phyloP scores from a whole-genome alignment of 1,140 invertebrate species.

The Drosophila oshimai region DNA sequence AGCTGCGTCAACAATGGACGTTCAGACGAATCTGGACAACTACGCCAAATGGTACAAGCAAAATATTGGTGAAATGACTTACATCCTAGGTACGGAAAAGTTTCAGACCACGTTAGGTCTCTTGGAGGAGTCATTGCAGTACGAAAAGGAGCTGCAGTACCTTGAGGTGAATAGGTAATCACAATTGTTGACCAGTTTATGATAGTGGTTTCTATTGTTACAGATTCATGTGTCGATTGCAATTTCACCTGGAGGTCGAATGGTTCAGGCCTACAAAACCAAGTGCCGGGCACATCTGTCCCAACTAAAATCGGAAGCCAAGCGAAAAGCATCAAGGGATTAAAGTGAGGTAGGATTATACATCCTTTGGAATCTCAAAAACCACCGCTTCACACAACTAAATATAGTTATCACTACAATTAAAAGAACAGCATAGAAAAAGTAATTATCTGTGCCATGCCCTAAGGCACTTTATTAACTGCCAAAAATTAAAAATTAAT shows the following conservation, averaged over 20 bases:
- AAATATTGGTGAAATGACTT: slow-evolving; percentile 76
- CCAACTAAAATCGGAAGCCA: slow-evolving; percentile 32
- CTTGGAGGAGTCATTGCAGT: slow-evolving; percentile 57
- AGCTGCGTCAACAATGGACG: slow-evolving; percentile 54
- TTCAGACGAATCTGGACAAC: slow-evolving; percentile 64
- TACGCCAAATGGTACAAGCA: slow-evolving; percentile 79
- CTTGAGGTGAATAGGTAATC: slow-evolving; percentile 43
- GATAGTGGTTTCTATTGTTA: not conserved
- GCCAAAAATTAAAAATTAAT: not conserved
- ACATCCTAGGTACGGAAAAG: slow-evolving; percentile 49
- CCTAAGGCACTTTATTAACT: not conserved
- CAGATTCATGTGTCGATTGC: slow-evolving; percentile 71
- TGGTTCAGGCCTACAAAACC: slow-evolving; percentile 71
- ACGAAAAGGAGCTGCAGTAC: slow-evolving; percentile 65
- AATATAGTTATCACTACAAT: not conserved
- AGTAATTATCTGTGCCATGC: not conserved
- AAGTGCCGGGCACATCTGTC: slow-evolving; percentile 61
- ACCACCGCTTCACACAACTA: too few species aligned
- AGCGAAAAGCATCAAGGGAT: not conserved
- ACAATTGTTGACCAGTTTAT: not conserved
- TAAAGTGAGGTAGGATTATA: not conserved
- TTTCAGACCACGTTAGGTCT: slow-evolving; percentile 55
- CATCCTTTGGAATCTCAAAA: not conserved
- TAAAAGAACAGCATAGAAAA: not conserved
- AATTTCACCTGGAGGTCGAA: slow-evolving; percentile 72